Percentiles rank a stretch among this genome's conserved stretches.
These are phyloP conservation scores for Heliconius erato DNA, from an alignment of 2,888 invertebrate species.

Conservation along the genomic window DNA sequence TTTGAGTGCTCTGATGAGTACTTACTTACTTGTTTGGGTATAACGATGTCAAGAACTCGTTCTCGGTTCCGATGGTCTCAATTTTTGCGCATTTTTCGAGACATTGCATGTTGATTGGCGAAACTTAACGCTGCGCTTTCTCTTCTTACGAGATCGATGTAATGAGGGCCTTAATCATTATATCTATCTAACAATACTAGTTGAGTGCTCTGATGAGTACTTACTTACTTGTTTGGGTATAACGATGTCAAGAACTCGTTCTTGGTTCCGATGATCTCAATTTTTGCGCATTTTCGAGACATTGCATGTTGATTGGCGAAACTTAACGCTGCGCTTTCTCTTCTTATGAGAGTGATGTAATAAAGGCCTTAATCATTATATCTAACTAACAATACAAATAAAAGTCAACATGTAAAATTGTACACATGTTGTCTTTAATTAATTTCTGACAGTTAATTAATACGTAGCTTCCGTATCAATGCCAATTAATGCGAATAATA, in stretches of 20 bases:
- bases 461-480: slow-evolving; percentile 6
- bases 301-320: too few relatives aligned
- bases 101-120: too few relatives aligned
- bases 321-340: too few relatives aligned
- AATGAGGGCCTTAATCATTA: too few relatives aligned
- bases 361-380: too few relatives aligned
- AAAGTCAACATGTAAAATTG: neutral
- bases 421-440: neutral
- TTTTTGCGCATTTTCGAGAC: too few relatives aligned
- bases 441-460: slow-evolving; percentile 5
- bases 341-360: too few relatives aligned
- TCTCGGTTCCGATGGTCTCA: neutral
- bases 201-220: slow-evolving; percentile 13
- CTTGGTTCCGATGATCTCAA: neutral
- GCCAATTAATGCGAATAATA: slow-evolving; percentile 27
- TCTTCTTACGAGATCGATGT: too few relatives aligned
- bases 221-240: neutral
- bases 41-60: slow-evolving; percentile 25
- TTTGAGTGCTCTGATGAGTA: slow-evolving; percentile 12
- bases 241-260: slow-evolving; percentile 21
- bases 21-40: neutral
- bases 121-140: too few relatives aligned
- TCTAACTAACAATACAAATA: too few relatives aligned
- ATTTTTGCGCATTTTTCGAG: too few relatives aligned
- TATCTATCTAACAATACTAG: too few relatives aligned